Base-by-base conservation (phyloP, 2,888 invertebrate species). In the Plagodis pulveraria region DNA sequence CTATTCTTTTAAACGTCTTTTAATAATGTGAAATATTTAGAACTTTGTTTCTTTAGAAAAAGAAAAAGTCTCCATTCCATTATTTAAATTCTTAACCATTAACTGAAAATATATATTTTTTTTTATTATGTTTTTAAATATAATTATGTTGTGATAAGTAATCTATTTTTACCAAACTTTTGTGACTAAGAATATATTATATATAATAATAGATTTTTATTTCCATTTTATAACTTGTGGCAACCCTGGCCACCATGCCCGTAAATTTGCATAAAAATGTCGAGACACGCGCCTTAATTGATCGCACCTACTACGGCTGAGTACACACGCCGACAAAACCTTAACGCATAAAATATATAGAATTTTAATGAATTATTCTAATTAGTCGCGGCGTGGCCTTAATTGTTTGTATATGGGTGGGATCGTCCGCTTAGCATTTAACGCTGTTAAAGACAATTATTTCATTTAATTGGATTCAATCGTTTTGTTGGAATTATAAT, bases 201-300 rank as follows among this genome's bases (percentile, higher is more conserved):
- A n/a, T n/a, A 22, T 22, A 22, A 22, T 22, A 22, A 22, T 22
- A n/a, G n/a, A n/a, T n/a, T n/a, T n/a, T n/a, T n/a, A n/a, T n/a
- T n/a, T n/a, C n/a, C n/a, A n/a, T n/a, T n/a, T n/a, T 6, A 44
- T 7, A 10, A 12, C 9, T n/a, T 41, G 36, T 33, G 64, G 6
- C 67, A 64, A 22, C 69, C 69, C 64, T 69, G 56, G 5, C 40
- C 10, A 34, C 6, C 22, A 44, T 44, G 53, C 56, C 54, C 48
- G 55, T 43, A 61, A 79, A 89, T 90, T 90, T 80, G 84, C 89
- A 90, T 90, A 89, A 89, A 89, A 89, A 89, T 89, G 83, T 82
- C 70, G 65, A 71, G 80, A 87, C 89, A 87, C 84, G 83, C 80
- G 81, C 85, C 81, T 84, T 89, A 89, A 89, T 88, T 89, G 89